phyloP scores from a whole-genome alignment of 2,113 vertebrate genomes.

The Cryptomyrus ogoouensis region DNA sequence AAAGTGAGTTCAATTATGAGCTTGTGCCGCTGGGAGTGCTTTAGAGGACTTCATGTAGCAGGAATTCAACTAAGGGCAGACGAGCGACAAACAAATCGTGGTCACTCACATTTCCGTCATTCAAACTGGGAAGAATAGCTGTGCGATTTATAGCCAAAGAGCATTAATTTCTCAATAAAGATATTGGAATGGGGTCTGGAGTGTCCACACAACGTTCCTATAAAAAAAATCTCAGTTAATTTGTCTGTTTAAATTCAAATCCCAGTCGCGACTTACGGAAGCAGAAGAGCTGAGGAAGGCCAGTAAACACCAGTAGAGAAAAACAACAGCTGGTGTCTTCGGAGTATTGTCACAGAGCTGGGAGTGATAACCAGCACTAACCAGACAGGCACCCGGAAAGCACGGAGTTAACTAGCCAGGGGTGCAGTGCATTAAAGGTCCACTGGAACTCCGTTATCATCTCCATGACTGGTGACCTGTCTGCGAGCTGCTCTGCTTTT shows the following conservation, averaged over 20 bases:
- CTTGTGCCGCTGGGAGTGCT: constrained; percentile 18
- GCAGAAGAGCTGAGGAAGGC: not conserved
- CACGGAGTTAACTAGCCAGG: not conserved
- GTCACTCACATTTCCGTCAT: not conserved
- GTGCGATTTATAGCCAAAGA: not conserved
- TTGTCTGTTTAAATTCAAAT: not conserved
- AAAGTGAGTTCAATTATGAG: constrained; percentile 20
- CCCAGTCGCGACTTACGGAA: not conserved
- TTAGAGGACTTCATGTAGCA: not conserved
- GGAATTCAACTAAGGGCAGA: not conserved
- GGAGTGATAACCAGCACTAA: not conserved
- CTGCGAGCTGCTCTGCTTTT: not conserved
- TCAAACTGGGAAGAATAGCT: not conserved
- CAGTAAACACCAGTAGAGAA: not conserved
- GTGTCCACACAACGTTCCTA: not conserved
- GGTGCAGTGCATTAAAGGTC: not conserved
- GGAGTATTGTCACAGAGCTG: not conserved
- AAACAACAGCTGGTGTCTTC: not conserved
- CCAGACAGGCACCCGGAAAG: not conserved
- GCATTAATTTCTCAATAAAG: not conserved
- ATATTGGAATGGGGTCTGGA: not conserved
- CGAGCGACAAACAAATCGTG: not conserved
- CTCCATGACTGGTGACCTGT: not conserved
- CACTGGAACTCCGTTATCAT: not conserved
- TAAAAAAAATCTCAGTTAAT: not conserved